Conservation (phyloP, 2,888 invertebrate genomes). For the Ferdinandea cuprea region DNA sequence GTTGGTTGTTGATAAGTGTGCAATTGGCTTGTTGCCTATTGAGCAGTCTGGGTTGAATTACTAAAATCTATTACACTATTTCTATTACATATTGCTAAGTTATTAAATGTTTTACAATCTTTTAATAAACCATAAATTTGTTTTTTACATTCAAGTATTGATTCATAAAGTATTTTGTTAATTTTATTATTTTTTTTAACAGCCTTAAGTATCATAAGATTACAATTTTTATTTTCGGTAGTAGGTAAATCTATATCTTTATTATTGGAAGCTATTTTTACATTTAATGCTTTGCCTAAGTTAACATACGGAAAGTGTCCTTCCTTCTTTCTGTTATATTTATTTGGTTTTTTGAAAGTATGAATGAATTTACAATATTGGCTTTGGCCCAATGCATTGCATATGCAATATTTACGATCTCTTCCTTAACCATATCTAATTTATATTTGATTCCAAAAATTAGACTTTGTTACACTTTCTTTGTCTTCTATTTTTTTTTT, state of each 20-base stretch:
- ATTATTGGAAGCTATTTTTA: constrained; percentile 49
- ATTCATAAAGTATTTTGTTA: constrained; percentile 27
- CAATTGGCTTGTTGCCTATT: constrained; percentile 1
- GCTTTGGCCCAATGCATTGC: constrained; percentile 42
- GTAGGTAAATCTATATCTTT: constrained; percentile 37
- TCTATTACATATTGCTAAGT: constrained; percentile 47
- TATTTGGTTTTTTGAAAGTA: constrained; percentile 46
- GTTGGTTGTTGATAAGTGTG: background rate
- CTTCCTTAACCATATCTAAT: constrained; percentile 42
- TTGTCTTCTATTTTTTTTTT: constrained; percentile 5
- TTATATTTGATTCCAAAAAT: constrained; percentile 38
- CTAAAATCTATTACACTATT: constrained; percentile 17
- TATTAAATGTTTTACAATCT: constrained; percentile 10
- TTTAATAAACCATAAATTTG: constrained; percentile 14
- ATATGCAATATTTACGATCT: constrained; percentile 33
- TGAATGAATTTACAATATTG: constrained; percentile 38
- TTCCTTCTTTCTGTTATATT: constrained; percentile 10
- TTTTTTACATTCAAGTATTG: constrained; percentile 32
- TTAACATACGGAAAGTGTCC: constrained; percentile 25
- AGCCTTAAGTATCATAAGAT: constrained; percentile 36
- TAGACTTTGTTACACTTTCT: background rate
- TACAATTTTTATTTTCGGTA: constrained; percentile 27
- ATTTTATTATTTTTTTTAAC: constrained; percentile 33
- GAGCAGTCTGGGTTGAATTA: constrained; percentile 7
- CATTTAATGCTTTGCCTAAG: constrained; percentile 59